These are phyloP conservation scores for Drosophila flavopinicola DNA, from an alignment of 2,888 invertebrate species.

Conservation along the genomic window DNA sequence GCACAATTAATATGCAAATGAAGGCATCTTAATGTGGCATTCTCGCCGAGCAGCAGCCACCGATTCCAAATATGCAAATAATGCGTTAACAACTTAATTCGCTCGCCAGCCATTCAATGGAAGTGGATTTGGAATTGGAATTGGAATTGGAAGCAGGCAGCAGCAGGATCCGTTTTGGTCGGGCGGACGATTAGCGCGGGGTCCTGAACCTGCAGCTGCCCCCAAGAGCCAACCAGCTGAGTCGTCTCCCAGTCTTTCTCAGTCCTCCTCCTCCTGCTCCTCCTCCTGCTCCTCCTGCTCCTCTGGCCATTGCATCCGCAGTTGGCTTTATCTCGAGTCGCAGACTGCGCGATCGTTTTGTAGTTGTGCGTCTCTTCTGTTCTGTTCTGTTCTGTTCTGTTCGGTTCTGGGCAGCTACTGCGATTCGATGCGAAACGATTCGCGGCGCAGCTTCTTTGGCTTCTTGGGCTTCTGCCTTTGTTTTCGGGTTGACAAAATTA, in stretches of 20 bases:
- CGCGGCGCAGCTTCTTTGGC: constrained; percentile 8
- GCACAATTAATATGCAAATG: constrained; percentile 83
- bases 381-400: too few relatives aligned
- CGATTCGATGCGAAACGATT: constrained; percentile 52
- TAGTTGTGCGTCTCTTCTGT: constrained; percentile 60
- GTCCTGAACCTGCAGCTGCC: constrained; percentile 47
- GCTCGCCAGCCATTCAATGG: constrained; percentile 54
- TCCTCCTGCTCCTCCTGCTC: neutral
- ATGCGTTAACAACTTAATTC: constrained; percentile 84
- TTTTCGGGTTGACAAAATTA: constrained; percentile 75
- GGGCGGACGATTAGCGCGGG: constrained; percentile 52
- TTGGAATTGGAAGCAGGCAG: neutral
- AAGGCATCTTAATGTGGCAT: constrained; percentile 77
- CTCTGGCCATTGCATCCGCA: neutral
- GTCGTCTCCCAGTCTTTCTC: neutral
- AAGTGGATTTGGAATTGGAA: neutral
- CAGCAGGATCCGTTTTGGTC: constrained; percentile 8
- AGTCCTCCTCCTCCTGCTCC: neutral
- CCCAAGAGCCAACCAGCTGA: constrained; percentile 27
- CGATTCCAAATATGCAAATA: constrained; percentile 81
- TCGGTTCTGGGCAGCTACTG: constrained; percentile 74
- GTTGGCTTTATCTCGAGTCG: constrained; percentile 56
- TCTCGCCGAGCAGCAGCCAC: constrained; percentile 16
- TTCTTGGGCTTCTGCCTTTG: constrained; percentile 15
- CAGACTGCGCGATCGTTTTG: constrained; percentile 68